Evolutionary conservation across 2,113 vertebrate species (phyloP).

Genomic region (Trichechus manatus): DNA sequence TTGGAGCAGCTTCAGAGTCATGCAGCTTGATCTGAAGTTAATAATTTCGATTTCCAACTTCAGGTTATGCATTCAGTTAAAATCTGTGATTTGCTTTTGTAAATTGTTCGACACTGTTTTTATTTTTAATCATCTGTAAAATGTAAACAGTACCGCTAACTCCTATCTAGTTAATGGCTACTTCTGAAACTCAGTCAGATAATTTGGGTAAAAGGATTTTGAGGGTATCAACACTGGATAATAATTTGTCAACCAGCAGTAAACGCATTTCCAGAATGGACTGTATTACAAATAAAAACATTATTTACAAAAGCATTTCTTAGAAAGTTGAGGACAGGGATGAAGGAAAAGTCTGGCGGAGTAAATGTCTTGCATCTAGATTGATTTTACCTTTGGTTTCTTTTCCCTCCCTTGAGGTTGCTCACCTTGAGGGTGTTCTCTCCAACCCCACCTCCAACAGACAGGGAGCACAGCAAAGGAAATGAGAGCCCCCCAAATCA

Average conservation of each 20-base stretch:
- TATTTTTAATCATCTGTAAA: neutral
- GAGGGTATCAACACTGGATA: neutral
- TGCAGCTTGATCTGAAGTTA: neutral
- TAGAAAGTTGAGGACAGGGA: neutral
- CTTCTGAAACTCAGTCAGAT: neutral
- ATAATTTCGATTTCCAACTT: neutral
- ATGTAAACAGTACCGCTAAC: neutral
- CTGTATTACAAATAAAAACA: neutral
- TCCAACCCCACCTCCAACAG: neutral
- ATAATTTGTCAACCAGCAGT: neutral
- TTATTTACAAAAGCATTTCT: neutral
- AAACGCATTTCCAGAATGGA: neutral
- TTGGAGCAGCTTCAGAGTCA: neutral
- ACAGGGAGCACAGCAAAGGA: neutral
- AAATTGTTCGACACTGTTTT: neutral
- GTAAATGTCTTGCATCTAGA: neutral
- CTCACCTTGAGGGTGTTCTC: neutral
- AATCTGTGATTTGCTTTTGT: neutral
- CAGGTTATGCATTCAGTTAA: neutral
- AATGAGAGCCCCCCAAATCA: rapidly evolving
- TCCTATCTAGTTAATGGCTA: neutral
- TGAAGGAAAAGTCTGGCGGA: neutral
- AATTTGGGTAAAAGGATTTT: neutral
- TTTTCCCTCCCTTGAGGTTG: neutral
- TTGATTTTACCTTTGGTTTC: no score